Percentiles rank a stretch among this genome's conserved stretches.
Conservation (phyloP, 2,797 vertebrate species). For the Manis javanica region DNA sequence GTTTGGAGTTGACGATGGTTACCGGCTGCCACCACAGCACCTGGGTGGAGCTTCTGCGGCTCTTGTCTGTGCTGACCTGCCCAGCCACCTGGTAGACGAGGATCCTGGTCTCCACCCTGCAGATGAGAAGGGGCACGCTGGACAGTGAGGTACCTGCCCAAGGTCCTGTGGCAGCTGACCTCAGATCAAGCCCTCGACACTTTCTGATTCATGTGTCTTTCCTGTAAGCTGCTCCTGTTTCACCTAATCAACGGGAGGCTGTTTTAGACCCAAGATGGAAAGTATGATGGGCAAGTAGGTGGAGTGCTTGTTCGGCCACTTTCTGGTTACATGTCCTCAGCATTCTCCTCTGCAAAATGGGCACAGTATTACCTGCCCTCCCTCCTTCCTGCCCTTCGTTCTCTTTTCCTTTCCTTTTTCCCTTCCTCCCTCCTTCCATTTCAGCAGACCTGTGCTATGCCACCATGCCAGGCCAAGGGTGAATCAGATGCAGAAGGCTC, state of each 20-base stretch:
- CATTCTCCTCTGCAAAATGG: not conserved
- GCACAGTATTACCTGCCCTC: not conserved
- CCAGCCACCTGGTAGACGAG: not conserved
- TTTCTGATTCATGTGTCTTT: accelerated
- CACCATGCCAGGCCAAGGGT: not conserved
- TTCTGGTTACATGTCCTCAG: accelerated
- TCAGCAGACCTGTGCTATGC: accelerated
- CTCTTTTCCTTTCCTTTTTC: not conserved
- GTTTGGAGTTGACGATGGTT: not conserved
- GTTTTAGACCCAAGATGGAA: not conserved
- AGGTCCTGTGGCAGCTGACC: not conserved
- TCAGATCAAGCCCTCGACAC: not conserved
- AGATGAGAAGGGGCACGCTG: not conserved
- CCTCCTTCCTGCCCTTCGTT: no score
- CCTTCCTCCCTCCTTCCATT: not conserved
- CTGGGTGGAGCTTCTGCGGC: accelerated
- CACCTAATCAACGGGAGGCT: not conserved
- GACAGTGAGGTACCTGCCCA: not conserved
- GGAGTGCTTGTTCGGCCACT: not conserved
- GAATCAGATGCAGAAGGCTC: not conserved
- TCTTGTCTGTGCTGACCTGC: not conserved
- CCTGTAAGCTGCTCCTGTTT: accelerated
- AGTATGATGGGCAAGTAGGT: not conserved
- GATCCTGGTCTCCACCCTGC: not conserved
- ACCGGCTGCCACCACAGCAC: not conserved